Base-by-base conservation (phyloP, 1,140 invertebrate species). In the Bombus confusus region DNA sequence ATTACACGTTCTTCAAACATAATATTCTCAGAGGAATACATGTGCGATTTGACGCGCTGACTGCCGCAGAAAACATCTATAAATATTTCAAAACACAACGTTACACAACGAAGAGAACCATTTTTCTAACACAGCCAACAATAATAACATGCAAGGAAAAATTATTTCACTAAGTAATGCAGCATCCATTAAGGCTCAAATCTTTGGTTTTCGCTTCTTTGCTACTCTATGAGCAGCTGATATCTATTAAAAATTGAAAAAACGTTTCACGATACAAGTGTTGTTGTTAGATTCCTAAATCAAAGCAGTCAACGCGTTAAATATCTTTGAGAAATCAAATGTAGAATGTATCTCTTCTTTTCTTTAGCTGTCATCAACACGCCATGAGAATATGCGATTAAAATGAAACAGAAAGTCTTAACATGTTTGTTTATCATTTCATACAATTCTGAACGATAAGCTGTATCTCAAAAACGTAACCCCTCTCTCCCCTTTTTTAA, bases 21-120 rank as follows among this genome's bases (percentile, higher is more conserved):
- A 31, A 39, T 25, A n/a, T 3, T 59, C 10, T 31, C n/a, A 66
- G 22, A 57, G 37, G 73, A 52, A 28, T 25, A 69, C 22, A 31
- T n/a, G 62, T 57, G 43, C 28, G 78, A 47, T 43, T 62, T 13
- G 68, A 72, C 68, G 68, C 83, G 77, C 68, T 72, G 83, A 85
- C 83, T 85, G 77, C 77, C 41, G 25, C 34, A 41, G 10, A 72
- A 80, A 85, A 80, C 83, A 39, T 76, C 25, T 39, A 80, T 85
- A 85, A 85, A 85, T 62, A 85, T 85, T 69, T 85, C 1, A 80
- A 85, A 85, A 80, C 77, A 85, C 83, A 85, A 85, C 76, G 41
- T 80, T 31, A n/a, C 15, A 31, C 57, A 83, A 80, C 76, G 34
- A 73, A 80, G 68, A 47, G 41, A 64, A 62, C 41, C 1, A 28